These are phyloP conservation scores for Margaritifera margaritifera DNA, from an alignment of 2,888 invertebrate genomes.

Conservation along the genomic window DNA sequence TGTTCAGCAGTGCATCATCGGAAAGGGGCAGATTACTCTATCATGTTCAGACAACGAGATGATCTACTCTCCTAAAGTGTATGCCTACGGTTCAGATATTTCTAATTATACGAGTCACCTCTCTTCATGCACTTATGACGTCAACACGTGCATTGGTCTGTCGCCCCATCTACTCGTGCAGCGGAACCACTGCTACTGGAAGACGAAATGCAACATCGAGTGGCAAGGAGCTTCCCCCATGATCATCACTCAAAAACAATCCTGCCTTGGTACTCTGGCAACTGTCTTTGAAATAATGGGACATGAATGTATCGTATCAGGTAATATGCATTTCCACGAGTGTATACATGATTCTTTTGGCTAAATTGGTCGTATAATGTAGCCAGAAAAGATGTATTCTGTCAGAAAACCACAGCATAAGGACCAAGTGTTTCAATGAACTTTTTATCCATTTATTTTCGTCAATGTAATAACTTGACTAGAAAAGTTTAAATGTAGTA, in stretches of 20 bases:
- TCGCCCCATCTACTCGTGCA: slow-evolving; percentile 36
- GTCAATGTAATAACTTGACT: too few species aligned
- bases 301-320: too few species aligned
- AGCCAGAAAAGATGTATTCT: too few species aligned
- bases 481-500: too few species aligned
- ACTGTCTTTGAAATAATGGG: not conserved
- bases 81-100: slow-evolving; percentile 10
- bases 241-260: slow-evolving; percentile 14
- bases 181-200: slow-evolving; percentile 43
- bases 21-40: slow-evolving; percentile 18
- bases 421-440: too few species aligned
- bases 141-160: slow-evolving; percentile 31
- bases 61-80: slow-evolving; percentile 31
- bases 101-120: slow-evolving; percentile 10
- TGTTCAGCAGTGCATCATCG: slow-evolving; percentile 26
- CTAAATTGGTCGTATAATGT: too few species aligned
- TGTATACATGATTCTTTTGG: too few species aligned
- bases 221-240: slow-evolving; percentile 33
- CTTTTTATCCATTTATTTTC: too few species aligned
- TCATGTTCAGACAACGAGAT: slow-evolving; percentile 20
- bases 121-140: slow-evolving; percentile 18
- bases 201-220: slow-evolving; percentile 27
- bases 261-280: slow-evolving; percentile 26
- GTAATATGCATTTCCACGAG: too few species aligned
- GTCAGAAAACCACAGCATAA: too few species aligned